Evolutionary conservation across 2,888 invertebrate species (phyloP).

Genomic region (Anorthoa munda): DNA sequence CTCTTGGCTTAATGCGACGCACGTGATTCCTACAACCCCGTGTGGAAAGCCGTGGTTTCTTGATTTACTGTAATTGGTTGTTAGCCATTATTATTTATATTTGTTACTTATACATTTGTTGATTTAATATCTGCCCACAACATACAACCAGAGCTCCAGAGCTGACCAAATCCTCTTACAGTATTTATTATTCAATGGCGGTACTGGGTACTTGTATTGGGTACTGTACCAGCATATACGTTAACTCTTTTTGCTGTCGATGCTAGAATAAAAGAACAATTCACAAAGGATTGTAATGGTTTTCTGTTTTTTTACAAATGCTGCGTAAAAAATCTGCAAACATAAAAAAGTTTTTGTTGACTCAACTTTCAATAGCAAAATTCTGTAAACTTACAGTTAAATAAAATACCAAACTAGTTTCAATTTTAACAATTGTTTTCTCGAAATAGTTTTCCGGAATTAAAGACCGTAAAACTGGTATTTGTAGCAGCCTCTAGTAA

Average conservation of each 20-base stretch:
- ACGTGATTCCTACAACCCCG: constrained; percentile 34
- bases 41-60: constrained; percentile 10
- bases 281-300: background rate
- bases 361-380: constrained; percentile 14
- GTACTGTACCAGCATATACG: background rate
- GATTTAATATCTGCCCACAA: background rate
- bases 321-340: background rate
- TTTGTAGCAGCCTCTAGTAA: constrained; percentile 27
- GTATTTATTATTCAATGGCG: too few relatives aligned
- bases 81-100: background rate
- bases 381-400: background rate
- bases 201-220: too few relatives aligned
- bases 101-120: background rate
- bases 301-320: background rate
- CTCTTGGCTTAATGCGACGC: constrained; percentile 18
- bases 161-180: background rate
- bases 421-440: constrained; percentile 29
- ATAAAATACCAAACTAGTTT: constrained; percentile 21
- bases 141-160: background rate
- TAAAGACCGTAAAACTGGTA: constrained; percentile 24
- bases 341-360: background rate
- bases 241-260: background rate
- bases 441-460: constrained; percentile 9
- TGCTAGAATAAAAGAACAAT: background rate
- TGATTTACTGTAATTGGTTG: constrained; percentile 1